Conservation (phyloP, 2,888 invertebrate genomes). For the Nematopogon swammerdamellus region DNA sequence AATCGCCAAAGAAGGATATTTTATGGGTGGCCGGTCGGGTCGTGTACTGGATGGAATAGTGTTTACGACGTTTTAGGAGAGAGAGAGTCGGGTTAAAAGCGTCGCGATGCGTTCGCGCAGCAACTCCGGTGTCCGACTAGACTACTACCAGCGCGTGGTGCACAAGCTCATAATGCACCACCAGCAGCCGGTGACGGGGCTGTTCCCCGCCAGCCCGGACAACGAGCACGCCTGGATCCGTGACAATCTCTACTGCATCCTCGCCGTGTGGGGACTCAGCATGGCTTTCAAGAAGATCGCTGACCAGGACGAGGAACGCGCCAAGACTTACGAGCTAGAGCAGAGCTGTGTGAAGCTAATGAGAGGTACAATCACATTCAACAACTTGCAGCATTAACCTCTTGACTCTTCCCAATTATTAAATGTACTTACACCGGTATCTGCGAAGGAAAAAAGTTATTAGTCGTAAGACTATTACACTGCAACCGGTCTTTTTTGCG, state of each 20-base stretch:
- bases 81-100: too few species aligned
- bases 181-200: constrained; percentile 95
- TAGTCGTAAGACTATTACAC: too few species aligned
- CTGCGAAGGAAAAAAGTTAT: too few species aligned
- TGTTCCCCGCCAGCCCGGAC: constrained; percentile 86
- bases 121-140: constrained; percentile 89
- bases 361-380: constrained; percentile 58
- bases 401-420: too few species aligned
- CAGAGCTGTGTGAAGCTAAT: constrained; percentile 88
- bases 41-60: too few species aligned
- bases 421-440: too few species aligned
- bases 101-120: constrained; percentile 89
- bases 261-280: constrained; percentile 97
- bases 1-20: too few species aligned
- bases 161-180: constrained; percentile 91
- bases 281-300: constrained; percentile 99
- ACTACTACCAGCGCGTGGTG: constrained; percentile 94
- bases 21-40: too few species aligned
- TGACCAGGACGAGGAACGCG: constrained; percentile 97
- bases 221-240: constrained; percentile 97
- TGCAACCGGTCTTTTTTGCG: too few species aligned
- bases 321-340: constrained; percentile 96
- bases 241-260: constrained; percentile 95
- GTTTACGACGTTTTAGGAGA: too few species aligned
- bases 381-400: too few species aligned